Base-by-base conservation (phyloP, 2,797 vertebrate species). In the Cuniculus paca region DNA sequence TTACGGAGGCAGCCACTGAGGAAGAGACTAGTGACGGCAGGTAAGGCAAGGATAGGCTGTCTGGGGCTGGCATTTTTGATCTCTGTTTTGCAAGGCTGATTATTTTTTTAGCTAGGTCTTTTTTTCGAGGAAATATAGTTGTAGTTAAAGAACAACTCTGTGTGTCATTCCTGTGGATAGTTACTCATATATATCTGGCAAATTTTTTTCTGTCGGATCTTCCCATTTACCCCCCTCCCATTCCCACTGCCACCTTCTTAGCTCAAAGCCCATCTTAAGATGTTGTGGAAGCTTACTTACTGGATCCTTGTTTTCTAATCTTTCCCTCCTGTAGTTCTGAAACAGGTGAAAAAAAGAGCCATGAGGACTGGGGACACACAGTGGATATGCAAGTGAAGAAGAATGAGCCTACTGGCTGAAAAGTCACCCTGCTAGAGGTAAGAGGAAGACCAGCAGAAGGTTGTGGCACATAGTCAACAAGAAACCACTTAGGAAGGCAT, bases 381-480 rank as follows among this genome's bases (percentile, higher is more conserved):
- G 5, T 50, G 4, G 80, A 82, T 9, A 50, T 2, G 6, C 91
- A 92, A 54, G 24, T 9, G 4, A 97, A 89, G 95, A 91, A 70
- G 39, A 91, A 5, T 2, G 91, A 94, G 77, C 87, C 94, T 9
- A 31, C 26, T 0, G 19, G 70, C 65, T 9, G 1, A n/a, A 96
- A 92, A 93, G 70, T 95, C 74, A 94, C 88, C 42, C 81, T 96
- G 52, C 93, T 52, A 58, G 72, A 97, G 81, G 95, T 97, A 93
- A 97, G 96, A 95, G 50, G 85, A 79, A 91, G 81, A 36, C 6
- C 72, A 42, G 2, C 26, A 54, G 19, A 56, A 78, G 34, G 10
- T 39, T 79, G 63, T 17, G 1, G 72, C 31, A 10, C 12, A 0
- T 10, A 26, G 11, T 70, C 45, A 48, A 6, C 8, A 54, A 70